These are phyloP conservation scores for Zapornia atra DNA, from an alignment of 2,113 vertebrate species.

Conservation along the genomic window DNA sequence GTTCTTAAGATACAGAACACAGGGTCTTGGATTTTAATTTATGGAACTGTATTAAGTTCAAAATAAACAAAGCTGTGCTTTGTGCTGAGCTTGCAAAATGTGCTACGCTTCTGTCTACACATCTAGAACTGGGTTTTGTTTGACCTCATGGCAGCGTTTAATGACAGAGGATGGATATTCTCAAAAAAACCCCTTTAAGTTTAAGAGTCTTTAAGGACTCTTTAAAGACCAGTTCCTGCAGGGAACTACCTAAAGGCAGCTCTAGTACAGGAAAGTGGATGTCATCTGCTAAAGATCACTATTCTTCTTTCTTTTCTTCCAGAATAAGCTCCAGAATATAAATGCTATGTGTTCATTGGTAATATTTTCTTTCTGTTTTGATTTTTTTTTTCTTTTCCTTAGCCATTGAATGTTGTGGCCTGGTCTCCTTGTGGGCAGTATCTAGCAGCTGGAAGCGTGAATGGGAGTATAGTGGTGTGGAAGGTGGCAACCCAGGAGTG, in stretches of 20 bases:
- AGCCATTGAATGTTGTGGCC: constrained; percentile 88
- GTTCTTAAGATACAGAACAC: neutral
- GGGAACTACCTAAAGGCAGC: neutral
- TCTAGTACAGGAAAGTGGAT: neutral
- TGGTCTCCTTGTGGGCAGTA: constrained; percentile 93
- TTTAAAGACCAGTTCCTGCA: neutral
- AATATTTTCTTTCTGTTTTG: neutral
- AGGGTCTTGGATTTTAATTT: neutral
- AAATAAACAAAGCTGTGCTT: neutral
- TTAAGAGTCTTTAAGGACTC: too few species aligned
- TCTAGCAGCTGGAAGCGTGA: constrained; percentile 86
- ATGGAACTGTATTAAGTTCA: neutral
- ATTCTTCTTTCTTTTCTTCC: neutral
- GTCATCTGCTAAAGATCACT: neutral
- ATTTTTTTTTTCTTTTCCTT: neutral
- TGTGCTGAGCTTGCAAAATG: neutral
- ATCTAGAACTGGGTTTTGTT: neutral
- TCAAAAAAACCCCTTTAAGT: neutral
- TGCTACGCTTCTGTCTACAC: neutral
- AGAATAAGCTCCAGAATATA: neutral
- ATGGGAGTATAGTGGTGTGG: constrained; percentile 87
- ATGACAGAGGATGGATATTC: neutral
- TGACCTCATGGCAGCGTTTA: neutral
- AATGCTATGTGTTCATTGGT: neutral
- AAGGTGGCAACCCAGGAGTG: constrained; percentile 83